Evolutionary conservation across 2,113 vertebrate genomes (phyloP).

Genomic region (Odontesthes bonariensis): DNA sequence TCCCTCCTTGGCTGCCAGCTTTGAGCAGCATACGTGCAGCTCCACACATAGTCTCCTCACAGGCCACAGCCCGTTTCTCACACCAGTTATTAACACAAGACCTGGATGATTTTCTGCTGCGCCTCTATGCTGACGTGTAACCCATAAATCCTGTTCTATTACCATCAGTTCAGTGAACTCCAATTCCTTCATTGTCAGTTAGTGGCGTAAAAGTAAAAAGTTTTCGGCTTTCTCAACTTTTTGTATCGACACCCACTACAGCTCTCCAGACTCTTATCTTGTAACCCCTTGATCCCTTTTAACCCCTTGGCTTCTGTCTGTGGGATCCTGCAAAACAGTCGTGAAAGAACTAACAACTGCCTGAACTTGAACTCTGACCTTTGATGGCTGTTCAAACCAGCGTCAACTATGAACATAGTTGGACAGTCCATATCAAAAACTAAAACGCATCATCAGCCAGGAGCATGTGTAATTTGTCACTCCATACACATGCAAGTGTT

Average conservation of each 20-base stretch:
- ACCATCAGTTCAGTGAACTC: not conserved
- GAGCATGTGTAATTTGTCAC: not conserved
- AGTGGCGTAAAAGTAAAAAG: not conserved
- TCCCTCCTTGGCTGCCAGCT: slow-evolving; percentile 26
- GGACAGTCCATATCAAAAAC: not conserved
- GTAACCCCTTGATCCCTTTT: not conserved
- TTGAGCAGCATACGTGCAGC: slow-evolving; percentile 65
- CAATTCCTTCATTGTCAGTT: not conserved
- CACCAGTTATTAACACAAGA: slow-evolving; percentile 3
- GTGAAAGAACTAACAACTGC: not conserved
- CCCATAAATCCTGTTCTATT: not conserved
- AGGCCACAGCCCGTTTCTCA: slow-evolving; percentile 17
- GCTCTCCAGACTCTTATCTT: too few species aligned
- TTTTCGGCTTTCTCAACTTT: not conserved
- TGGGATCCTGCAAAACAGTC: not conserved
- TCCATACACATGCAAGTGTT: not conserved
- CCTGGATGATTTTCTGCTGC: slow-evolving; percentile 12
- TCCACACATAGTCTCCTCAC: slow-evolving; percentile 47
- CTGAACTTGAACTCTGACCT: slow-evolving; percentile 32
- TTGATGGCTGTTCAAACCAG: slow-evolving; percentile 13
- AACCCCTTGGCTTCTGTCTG: not conserved
- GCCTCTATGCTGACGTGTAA: not conserved
- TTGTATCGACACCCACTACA: too few species aligned
- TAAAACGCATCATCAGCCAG: not conserved
- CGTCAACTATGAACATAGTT: slow-evolving; percentile 18